These are phyloP conservation scores for Anagyrus pseudococci DNA, from an alignment of 2,888 invertebrate species.

Conservation along the genomic window DNA sequence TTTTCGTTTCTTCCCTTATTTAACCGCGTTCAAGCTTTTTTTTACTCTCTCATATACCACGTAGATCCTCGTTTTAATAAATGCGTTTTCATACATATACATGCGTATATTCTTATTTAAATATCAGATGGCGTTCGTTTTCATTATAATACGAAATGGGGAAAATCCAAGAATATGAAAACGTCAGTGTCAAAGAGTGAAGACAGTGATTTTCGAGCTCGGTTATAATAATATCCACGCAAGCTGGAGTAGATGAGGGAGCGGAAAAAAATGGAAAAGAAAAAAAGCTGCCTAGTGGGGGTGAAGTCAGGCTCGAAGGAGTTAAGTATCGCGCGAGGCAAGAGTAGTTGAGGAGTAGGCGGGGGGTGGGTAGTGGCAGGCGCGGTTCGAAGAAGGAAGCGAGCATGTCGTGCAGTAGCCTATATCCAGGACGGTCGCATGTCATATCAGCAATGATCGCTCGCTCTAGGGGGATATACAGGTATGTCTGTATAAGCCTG, in stretches of 20 bases:
- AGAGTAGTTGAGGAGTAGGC: background rate
- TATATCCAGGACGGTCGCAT: slow-evolving; percentile 60
- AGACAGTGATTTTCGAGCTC: background rate
- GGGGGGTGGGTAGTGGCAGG: background rate
- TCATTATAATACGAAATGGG: too few species aligned
- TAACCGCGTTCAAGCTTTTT: too few species aligned
- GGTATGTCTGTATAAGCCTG: too few species aligned
- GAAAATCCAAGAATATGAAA: too few species aligned
- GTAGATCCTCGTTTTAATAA: too few species aligned
- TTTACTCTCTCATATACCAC: too few species aligned
- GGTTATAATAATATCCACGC: background rate
- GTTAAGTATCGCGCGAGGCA: background rate
- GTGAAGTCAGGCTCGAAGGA: slow-evolving; percentile 1
- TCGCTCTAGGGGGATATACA: slow-evolving; percentile 48
- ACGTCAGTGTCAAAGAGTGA: too few species aligned
- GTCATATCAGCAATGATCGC: slow-evolving; percentile 62
- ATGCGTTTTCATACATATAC: too few species aligned
- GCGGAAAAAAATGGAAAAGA: slow-evolving; percentile 10
- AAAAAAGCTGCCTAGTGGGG: background rate
- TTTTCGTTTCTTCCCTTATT: too few species aligned
- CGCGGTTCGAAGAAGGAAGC: slow-evolving; percentile 32
- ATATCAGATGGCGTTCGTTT: too few species aligned
- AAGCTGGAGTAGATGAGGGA: background rate
- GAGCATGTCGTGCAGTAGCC: slow-evolving; percentile 55
- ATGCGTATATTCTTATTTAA: too few species aligned